Evolutionary conservation across 2,888 invertebrate genomes (phyloP), one percentile per base, ranked within the genome.

Genomic region (Ochlodes sylvanus): DNA sequence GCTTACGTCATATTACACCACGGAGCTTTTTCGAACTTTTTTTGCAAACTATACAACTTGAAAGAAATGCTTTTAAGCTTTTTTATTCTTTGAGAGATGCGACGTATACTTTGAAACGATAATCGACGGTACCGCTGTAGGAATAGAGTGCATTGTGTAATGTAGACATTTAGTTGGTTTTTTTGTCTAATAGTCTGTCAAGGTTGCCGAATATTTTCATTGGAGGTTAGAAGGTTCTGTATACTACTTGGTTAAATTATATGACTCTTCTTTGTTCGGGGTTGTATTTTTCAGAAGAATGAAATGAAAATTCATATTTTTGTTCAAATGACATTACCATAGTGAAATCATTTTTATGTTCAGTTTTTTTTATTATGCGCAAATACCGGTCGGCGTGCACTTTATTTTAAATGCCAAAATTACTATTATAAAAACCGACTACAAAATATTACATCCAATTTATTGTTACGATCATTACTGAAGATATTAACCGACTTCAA

Each of bases 1-100:
- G 77, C 79, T 86, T 85, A 84, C 84, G 84, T 86, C 86, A 86
- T 82, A 78, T 78, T 78, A 79, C 78, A 77, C 74, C 70, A 77
- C 57, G 67, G 63, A 32, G 54, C 71, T 60, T 52, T 72, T 74
- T 73, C 73, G 34, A 38, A 60, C 77, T 75, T 77, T 78, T 78
- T 75, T 76, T 58, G 44, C 65, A 58, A 70, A 72, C 79, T 75
- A 72, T 74, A 73, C 73, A 76, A 80, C 77, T 77, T 73, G 65
- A 76, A 77, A 81, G 83, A 85, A 83, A 84, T 86, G 78, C 72
- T 79, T 76, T 76, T 72, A 76, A 77, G 71, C 72, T 72, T 69
- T 68, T 63, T 75, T 75, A 77, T 70, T 73, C 65, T 60, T 47
- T 64, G 32, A 61, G 27, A 19, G 54, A 61, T 61, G 54, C 44